A percentile compares a stretch with the other conserved stretches of the same genome.
Conservation (phyloP, 2,888 invertebrate species). For the Drosophila planitibia region DNA sequence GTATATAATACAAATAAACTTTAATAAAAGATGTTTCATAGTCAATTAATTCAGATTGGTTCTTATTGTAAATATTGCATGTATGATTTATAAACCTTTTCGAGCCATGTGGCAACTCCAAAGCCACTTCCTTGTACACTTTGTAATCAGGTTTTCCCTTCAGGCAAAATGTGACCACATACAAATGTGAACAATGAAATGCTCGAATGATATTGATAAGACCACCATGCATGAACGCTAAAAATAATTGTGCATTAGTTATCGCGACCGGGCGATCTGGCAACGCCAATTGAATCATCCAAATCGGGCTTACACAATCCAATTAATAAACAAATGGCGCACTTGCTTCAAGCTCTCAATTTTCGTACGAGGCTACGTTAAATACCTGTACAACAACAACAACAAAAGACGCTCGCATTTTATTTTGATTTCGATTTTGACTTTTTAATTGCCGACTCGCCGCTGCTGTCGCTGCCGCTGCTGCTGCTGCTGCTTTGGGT, state of each 20-base stretch:
- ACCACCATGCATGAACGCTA: not conserved
- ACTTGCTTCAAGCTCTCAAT: slow-evolving; percentile 41
- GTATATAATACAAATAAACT: not conserved
- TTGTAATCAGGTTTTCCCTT: not conserved
- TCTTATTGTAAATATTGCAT: not conserved
- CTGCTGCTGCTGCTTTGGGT: slow-evolving; percentile 49
- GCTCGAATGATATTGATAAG: slow-evolving; percentile 36
- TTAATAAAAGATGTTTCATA: not conserved
- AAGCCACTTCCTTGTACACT: not conserved
- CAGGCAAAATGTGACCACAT: not conserved
- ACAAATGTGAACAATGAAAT: slow-evolving; percentile 1
- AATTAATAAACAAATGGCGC: slow-evolving; percentile 45
- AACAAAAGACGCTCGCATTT: slow-evolving; percentile 21
- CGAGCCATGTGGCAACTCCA: slow-evolving; percentile 9
- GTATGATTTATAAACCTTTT: not conserved
- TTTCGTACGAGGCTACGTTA: slow-evolving; percentile 6
- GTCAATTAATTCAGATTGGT: not conserved
- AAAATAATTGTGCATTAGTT: slow-evolving; percentile 19
- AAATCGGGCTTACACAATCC: slow-evolving; percentile 39
- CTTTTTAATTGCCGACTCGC: slow-evolving; percentile 41
- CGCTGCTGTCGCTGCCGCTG: not conserved
- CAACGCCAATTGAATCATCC: slow-evolving; percentile 36
- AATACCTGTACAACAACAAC: slow-evolving; percentile 32
- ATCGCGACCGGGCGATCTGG: slow-evolving; percentile 37
- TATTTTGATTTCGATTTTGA: slow-evolving; percentile 50